Conservation (phyloP, 2,888 invertebrate species). For the Autographa pulchrina region DNA sequence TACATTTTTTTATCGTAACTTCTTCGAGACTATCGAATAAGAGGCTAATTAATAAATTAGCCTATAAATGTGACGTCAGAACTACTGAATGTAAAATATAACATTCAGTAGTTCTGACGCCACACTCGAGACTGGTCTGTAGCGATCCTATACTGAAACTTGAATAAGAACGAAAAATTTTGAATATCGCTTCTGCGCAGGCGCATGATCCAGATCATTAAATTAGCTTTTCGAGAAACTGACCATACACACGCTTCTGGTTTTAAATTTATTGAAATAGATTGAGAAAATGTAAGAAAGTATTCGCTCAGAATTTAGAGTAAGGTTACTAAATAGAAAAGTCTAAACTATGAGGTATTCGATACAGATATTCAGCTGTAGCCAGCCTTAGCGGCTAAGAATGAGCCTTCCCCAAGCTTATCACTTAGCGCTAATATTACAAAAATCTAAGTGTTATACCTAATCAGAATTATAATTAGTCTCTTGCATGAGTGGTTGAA, state of each 20-base stretch:
- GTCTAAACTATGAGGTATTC: background rate
- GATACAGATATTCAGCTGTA: background rate
- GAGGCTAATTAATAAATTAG: no score
- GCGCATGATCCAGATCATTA: no score
- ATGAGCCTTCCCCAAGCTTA: conserved; percentile 30
- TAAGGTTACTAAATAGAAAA: background rate
- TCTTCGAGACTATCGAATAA: no score
- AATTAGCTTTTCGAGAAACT: no score
- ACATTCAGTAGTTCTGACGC: no score
- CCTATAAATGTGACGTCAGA: no score
- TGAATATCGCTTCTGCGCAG: no score
- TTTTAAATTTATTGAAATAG: no score
- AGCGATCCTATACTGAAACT: background rate
- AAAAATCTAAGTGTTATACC: conserved; percentile 32
- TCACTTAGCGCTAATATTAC: conserved; percentile 24
- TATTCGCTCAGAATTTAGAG: background rate
- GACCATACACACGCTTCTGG: no score
- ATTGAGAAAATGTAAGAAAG: background rate
- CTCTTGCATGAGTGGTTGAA: conserved; percentile 85
- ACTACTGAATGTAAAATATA: no score
- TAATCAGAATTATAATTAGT: conserved; percentile 73
- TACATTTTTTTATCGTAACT: no score
- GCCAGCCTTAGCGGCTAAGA: background rate
- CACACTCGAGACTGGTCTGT: background rate
- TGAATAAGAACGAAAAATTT: no score